Evolutionary conservation across 2,113 vertebrate species (phyloP), one percentile per base, ranked within the genome.

Genomic region (Nyctibius bracteatus): DNA sequence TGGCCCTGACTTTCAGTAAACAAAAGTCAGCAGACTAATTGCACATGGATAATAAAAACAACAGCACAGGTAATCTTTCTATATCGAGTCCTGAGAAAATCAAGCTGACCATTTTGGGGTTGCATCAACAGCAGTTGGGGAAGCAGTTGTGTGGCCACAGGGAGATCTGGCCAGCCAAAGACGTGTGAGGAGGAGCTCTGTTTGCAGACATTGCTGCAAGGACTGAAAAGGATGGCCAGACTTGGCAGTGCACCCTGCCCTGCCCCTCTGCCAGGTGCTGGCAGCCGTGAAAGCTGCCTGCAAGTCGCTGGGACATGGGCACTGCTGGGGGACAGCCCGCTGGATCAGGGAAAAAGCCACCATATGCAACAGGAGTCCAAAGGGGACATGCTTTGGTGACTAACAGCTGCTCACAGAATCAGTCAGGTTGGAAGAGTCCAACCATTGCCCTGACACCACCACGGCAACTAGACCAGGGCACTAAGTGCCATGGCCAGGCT

Each of bases 81-180:
- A 4, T 51, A 31, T 4, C 0, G 2, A 65, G n/a, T 10, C 63
- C 47, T 78, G 66, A 79, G 31, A 39, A 73, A 65, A 21, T 8
- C 28, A 51, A 58, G 71, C 24, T 39, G 62, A 57, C 37, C 12
- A 0, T 6, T 39, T 35, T 20, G 78, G 68, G 49, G 17, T 10
- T 67, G 33, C 30, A 30, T 3, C 65, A 59, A 41, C 33, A 43
- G 65, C 57, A 14, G 33, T 0, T 62, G 47, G 35, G 65, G 37
- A 63, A 54, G 35, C 0, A 1, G 17, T 5, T 37, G 49, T 8
- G 17, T 4, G 25, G 78, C 43, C 28, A 1, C 2, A 0, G 57
- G 39, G 63, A 39, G 37, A 54, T 14, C 14, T 8, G 39, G 55
- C 9, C 49, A 37, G 35, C 28, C 58, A 24, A 33, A 61, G 41